A percentile compares a stretch with the other conserved stretches of the same genome.
These are phyloP conservation scores for Maniola hyperantus DNA, from an alignment of 2,888 invertebrate species.

Conservation along the genomic window DNA sequence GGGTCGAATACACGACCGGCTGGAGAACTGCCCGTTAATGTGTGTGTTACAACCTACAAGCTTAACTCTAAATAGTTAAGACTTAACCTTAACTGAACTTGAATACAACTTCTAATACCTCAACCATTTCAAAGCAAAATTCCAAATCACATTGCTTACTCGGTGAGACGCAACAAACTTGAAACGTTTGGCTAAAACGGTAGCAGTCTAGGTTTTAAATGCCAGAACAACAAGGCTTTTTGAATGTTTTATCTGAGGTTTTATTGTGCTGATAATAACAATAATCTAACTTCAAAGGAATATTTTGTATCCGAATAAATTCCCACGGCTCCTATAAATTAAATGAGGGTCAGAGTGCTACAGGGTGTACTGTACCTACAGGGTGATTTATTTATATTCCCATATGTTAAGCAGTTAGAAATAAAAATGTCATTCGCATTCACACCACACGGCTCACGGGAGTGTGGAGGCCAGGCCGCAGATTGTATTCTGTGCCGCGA, in stretches of 20 bases:
- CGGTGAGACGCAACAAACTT: neutral
- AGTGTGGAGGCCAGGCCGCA: neutral
- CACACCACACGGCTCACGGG: constrained; percentile 9
- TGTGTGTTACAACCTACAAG: too few relatives aligned
- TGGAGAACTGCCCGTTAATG: too few relatives aligned
- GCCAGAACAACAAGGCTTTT: neutral
- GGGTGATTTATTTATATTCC: constrained; percentile 23
- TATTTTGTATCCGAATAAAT: constrained; percentile 1
- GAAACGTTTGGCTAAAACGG: neutral
- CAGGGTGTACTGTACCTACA: neutral
- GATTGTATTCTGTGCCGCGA: neutral
- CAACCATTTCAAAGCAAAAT: neutral
- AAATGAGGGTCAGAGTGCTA: constrained; percentile 18
- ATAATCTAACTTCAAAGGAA: constrained; percentile 1
- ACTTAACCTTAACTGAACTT: neutral
- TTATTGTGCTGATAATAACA: neutral
- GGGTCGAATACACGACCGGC: too few relatives aligned
- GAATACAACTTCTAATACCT: neutral
- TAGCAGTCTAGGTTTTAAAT: neutral
- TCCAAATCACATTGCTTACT: neutral
- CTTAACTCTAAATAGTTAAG: too few relatives aligned
- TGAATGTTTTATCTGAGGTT: too few relatives aligned
- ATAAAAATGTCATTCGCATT: constrained; percentile 28
- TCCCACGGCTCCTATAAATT: constrained; percentile 19
- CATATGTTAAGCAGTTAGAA: constrained; percentile 25